These are phyloP conservation scores for Nannobrachium achirus DNA, from an alignment of 2,113 vertebrate species.

Conservation along the genomic window DNA sequence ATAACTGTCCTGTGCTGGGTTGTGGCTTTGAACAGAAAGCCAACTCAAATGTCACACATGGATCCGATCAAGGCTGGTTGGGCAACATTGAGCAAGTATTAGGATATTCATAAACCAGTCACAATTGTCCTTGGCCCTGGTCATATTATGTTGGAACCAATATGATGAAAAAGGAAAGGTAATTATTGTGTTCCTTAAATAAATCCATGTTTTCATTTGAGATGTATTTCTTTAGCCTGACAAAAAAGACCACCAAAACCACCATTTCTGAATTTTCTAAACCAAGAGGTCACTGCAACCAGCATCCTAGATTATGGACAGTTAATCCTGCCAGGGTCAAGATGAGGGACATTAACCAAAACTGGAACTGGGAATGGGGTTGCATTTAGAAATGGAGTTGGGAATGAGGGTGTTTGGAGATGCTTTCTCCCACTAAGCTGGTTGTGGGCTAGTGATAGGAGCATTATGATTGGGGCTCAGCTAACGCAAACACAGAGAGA, in stretches of 20 bases:
- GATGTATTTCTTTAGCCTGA: neutral
- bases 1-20: neutral
- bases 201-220: neutral
- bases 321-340: constrained; percentile 30
- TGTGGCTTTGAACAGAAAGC: constrained; percentile 16
- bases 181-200: neutral
- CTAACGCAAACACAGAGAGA: constrained; percentile 40
- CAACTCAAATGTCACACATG: constrained; percentile 5
- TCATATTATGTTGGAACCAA: neutral
- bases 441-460: constrained; percentile 78
- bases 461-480: constrained; percentile 70
- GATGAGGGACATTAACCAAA: constrained; percentile 32
- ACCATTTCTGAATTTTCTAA: constrained; percentile 2
- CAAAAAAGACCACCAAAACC: neutral
- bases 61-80: neutral
- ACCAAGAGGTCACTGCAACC: neutral
- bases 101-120: neutral
- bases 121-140: neutral
- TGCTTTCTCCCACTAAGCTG: constrained; percentile 51
- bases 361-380: constrained; percentile 31
- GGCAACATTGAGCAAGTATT: neutral
- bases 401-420: constrained; percentile 46
- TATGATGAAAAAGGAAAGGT: neutral
- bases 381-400: constrained; percentile 37
- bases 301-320: neutral